Percentiles rank a stretch among this genome's conserved stretches.
Evolutionary conservation across 2,888 invertebrate genomes (phyloP).

Genomic region (Machimus atricapillus): DNA sequence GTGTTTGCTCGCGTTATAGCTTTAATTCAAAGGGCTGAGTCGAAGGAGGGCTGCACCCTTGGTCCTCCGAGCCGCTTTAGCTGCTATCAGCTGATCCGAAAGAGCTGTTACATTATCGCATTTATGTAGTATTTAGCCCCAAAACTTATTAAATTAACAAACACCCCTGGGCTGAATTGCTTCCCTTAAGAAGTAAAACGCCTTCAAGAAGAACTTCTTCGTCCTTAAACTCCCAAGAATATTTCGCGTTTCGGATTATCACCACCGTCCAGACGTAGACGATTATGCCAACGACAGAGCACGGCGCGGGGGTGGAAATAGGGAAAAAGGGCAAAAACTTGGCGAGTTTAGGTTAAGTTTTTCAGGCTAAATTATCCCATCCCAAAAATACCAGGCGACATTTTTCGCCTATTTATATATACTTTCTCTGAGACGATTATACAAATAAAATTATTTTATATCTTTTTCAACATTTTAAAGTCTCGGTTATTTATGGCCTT

Average conservation of each 20-base stretch:
- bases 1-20: constrained; percentile 16
- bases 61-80: not conserved
- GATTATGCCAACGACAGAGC: not conserved
- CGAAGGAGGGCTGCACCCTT: not conserved
- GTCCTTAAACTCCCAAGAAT: not conserved
- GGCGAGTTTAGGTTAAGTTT: not conserved
- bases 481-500: not conserved
- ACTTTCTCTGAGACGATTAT: not conserved
- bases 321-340: not conserved
- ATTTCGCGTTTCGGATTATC: not conserved
- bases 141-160: not conserved
- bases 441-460: not conserved
- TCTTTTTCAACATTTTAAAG: not conserved
- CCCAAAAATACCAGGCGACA: not conserved
- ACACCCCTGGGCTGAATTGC: not conserved
- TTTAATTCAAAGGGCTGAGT: not conserved
- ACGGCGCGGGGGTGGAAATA: too few relatives aligned
- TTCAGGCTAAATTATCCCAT: not conserved
- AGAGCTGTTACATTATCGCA: not conserved
- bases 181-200: not conserved
- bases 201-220: not conserved
- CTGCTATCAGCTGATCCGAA: not conserved
- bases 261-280: not conserved
- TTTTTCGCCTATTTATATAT: not conserved
- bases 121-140: not conserved